Evolutionary conservation across 1,140 invertebrate genomes (phyloP).

Genomic region (Bicyclus anynana): DNA sequence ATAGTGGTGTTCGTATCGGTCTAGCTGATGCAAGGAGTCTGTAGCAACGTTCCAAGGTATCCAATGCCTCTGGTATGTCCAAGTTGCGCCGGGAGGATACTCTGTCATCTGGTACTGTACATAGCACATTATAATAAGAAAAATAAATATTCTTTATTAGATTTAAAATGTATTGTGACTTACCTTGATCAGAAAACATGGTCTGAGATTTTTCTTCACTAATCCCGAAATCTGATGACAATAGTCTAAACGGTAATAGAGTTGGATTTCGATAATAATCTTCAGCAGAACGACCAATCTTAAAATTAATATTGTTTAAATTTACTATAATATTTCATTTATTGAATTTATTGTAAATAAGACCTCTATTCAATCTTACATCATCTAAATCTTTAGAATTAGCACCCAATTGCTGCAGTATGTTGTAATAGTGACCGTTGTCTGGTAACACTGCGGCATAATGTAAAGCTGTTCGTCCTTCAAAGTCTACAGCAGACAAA

Average conservation of each 20-base stretch:
- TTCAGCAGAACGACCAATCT: constrained; percentile 87
- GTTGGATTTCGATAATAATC: constrained; percentile 84
- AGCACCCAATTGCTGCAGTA: constrained; percentile 89
- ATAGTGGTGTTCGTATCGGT: constrained; percentile 73
- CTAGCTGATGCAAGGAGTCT: constrained; percentile 80
- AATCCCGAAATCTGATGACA: constrained; percentile 84
- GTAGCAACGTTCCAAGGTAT: constrained; percentile 85
- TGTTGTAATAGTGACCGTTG: constrained; percentile 92
- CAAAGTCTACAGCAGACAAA: constrained; percentile 83
- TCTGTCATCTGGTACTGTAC: constrained; percentile 80
- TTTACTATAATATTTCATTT: too few relatives aligned
- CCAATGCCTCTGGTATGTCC: constrained; percentile 81
- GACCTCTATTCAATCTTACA: constrained; percentile 77
- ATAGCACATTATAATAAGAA: not conserved
- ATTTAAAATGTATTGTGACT: constrained; percentile 4
- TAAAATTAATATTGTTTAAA: not conserved
- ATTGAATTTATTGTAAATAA: constrained; percentile 1
- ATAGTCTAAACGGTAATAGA: constrained; percentile 82
- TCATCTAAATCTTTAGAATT: constrained; percentile 90
- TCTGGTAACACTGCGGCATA: constrained; percentile 92
- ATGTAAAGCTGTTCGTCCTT: constrained; percentile 93
- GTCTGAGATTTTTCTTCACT: constrained; percentile 80
- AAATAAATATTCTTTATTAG: not conserved
- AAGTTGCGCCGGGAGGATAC: constrained; percentile 83
- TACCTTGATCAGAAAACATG: constrained; percentile 88